Evolutionary conservation across 1,140 invertebrate species (phyloP), one percentile per base, ranked within the genome.

Genomic region (Antheraea mylitta): DNA sequence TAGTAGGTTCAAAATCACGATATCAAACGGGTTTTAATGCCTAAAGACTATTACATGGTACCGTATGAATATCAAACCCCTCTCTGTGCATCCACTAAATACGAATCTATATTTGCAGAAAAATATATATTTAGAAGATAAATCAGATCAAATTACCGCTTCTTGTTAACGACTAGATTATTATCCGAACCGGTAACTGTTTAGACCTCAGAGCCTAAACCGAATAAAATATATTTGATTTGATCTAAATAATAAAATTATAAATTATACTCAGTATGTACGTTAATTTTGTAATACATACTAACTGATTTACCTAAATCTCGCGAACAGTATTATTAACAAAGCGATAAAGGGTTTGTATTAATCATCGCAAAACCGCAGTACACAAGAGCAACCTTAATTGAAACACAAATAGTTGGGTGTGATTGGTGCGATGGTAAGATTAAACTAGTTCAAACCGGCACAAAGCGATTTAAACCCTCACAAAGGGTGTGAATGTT

Each of bases 401-500:
- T 65, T 65, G 64, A 65, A 65, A 65, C 64, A 65, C 64, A 65
- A 65, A 65, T 65, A 65, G 64, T 38, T 48, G 64, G 64, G 64
- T 48, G 64, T 65, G 37, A 65, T 48, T 42, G 64, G 38, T 18
- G 45, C 37, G 37, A 64, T 61, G 19, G 19, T 36, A 5, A 36
- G 60, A 36, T 61, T 61, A 61, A 61, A 61, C 30, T 16, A 36
- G 18, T 61, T 30, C 60, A 61, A 61, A 61, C 60, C 60, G 60
- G 60, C n/a, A 30, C 30, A 36, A 36, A 30, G 60, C 60, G 60
- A 36, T 36, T 30, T 36, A 36, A 61, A 22, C 60, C 19, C 19
- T 30, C 19, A 61, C 60, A 61, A 61, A 61, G 60, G 60, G 60
- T 61, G 60, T 61, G 60, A 61, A 61, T 61, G 60, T 61, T 61